Evolutionary conservation across 2,113 vertebrate genomes (phyloP).

Genomic region (Numida meleagris): DNA sequence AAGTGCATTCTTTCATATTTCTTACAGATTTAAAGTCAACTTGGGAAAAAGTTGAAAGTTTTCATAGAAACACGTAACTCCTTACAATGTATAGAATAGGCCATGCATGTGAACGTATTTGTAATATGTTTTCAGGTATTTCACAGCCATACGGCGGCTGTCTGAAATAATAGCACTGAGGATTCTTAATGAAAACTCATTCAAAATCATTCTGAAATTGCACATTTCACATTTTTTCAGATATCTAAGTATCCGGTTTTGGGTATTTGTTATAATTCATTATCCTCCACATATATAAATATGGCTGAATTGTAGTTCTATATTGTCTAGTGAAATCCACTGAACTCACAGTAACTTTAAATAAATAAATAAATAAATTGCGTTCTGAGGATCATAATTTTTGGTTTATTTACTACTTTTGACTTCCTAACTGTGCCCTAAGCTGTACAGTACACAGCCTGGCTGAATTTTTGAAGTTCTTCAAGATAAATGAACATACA

Average conservation of each 20-base stretch:
- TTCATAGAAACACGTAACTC: not conserved
- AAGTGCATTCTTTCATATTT: not conserved
- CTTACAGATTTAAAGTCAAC: not conserved
- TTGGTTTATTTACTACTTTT: not conserved
- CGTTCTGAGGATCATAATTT: not conserved
- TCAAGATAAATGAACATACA: not conserved
- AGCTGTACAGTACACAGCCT: not conserved
- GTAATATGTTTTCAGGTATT: not conserved
- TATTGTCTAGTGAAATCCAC: not conserved
- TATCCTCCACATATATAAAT: not conserved
- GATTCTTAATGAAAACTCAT: not conserved
- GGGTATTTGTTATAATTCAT: not conserved
- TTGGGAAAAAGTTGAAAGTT: not conserved
- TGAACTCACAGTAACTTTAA: not conserved
- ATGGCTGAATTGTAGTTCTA: not conserved
- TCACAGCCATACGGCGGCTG: not conserved
- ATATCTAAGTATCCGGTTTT: not conserved
- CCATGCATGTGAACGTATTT: not conserved
- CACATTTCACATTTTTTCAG: not conserved
- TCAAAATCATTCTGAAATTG: not conserved
- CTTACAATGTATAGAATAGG: not conserved
- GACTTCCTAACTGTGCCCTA: not conserved
- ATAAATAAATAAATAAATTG: too few species aligned
- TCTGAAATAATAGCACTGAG: not conserved
- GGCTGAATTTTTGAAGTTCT: not conserved